Evolutionary conservation across 2,888 invertebrate genomes (phyloP), one percentile per base, ranked within the genome.

Genomic region (Dicranocentrus wangi): DNA sequence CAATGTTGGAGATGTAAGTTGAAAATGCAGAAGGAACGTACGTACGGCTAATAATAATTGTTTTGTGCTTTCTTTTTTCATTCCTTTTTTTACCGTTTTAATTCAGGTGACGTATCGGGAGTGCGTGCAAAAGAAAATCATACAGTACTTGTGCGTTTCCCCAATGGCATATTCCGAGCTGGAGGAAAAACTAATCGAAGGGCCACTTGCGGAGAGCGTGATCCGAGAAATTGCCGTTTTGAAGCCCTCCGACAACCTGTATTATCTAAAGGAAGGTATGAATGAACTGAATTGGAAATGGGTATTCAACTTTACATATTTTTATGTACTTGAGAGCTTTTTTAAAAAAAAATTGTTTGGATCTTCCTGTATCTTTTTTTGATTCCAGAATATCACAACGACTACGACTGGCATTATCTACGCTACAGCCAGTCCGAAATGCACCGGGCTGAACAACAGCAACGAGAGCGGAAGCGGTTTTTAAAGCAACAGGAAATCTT

Each of bases 381-480:
- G 53, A 53, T 15, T 55, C n/a, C 66, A 77, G 93, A 95, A 72
- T 92, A 93, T 23, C 95, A 93, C 87, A 91, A 93, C 1, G 92
- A 95, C 83, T 99, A 97, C 89, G 98, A 98, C 87, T 95, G 98
- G 0, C 99, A 97, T 90, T 99, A 96, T 90, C 99, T 98, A 89
- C 99, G 99, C 88, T 99, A 98, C 89, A 95, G 96, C 0, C 92
- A 96, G 82, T 96, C 97, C 88, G 96, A 97, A 85, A 91, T 96
- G 84, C 95, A 95, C 0, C 93, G 93, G 88, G 95, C 97, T 0
- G 97, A 98, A 89, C 98, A 98, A 89, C 92, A 93, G 39, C 97
- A 98, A 89, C 90, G 97, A 71, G 94, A 93, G 86, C 91, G 96
- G 47, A 92, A 94, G 86, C 96, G 95, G 89, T 8, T 8, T 39